Percentiles rank a stretch among this genome's conserved stretches.
These are phyloP conservation scores for Manis crassicaudata DNA, from an alignment of 2,797 vertebrate genomes.

Conservation along the genomic window DNA sequence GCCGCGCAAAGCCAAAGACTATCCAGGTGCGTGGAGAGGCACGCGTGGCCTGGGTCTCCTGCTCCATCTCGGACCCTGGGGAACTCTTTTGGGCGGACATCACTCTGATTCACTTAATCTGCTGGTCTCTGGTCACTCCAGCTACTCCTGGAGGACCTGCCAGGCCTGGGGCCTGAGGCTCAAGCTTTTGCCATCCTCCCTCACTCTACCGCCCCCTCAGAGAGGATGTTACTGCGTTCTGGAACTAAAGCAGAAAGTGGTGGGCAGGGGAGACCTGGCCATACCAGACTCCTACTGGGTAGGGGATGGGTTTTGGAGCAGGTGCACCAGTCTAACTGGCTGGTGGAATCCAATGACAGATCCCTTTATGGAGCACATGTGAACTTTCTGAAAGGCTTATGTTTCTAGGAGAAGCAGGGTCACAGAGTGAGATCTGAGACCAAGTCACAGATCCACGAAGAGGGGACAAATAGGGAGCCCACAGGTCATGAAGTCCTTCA, in stretches of 20 bases:
- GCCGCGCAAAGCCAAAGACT: accelerated
- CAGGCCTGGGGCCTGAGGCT: neutral
- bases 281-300: neutral
- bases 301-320: neutral
- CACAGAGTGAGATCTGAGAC: neutral
- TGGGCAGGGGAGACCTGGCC: neutral
- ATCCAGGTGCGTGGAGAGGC: neutral
- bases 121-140: neutral
- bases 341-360: neutral
- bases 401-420: neutral
- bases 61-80: neutral
- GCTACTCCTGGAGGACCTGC: neutral
- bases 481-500: neutral
- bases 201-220: accelerated
- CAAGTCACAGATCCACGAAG: neutral
- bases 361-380: neutral
- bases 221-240: neutral
- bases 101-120: neutral
- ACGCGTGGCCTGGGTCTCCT: neutral
- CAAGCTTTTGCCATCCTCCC: neutral
- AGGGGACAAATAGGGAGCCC: neutral
- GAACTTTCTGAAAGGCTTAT: neutral
- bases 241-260: neutral
- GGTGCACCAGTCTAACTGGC: neutral
- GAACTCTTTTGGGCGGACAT: accelerated